phyloP scores from a whole-genome alignment of 92 coral and sea anemone species.

The Epizoanthus rinbou region DNA sequence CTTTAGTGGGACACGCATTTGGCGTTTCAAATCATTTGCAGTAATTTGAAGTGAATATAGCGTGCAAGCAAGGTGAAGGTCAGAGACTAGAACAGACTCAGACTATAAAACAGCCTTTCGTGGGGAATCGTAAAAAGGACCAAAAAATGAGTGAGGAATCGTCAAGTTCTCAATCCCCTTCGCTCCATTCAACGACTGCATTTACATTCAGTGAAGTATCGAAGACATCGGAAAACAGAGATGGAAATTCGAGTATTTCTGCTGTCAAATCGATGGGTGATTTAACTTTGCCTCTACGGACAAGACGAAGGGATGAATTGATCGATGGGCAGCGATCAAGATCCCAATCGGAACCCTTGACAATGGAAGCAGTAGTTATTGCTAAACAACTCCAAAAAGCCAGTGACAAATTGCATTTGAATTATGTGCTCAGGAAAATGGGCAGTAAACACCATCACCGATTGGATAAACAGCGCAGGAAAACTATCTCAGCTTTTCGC shows the following conservation, averaged over 20 bases:
- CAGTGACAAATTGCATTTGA: slow-evolving; percentile 55
- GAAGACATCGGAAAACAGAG: neutral
- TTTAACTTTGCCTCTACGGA: slow-evolving; percentile 28
- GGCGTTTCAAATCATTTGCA: too few species aligned
- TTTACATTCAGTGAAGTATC: neutral
- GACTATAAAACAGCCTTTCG: neutral
- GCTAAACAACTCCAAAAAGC: slow-evolving; percentile 58
- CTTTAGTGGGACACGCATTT: too few species aligned
- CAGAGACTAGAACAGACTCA: too few species aligned
- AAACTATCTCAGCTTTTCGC: slow-evolving; percentile 12
- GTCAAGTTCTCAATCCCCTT: neutral
- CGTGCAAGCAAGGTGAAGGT: too few species aligned
- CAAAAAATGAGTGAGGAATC: slow-evolving; percentile 11
- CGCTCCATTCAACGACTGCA: neutral
- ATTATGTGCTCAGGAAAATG: slow-evolving; percentile 21
- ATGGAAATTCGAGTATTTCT: neutral
- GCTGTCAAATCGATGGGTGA: slow-evolving; percentile 40
- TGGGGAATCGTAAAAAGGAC: neutral
- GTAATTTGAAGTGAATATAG: too few species aligned
- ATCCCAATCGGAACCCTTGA: slow-evolving; percentile 65
- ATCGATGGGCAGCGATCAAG: slow-evolving; percentile 57
- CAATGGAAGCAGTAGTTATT: slow-evolving; percentile 50
- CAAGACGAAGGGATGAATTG: slow-evolving; percentile 20
- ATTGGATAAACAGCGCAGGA: slow-evolving; percentile 26
- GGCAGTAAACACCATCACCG: slow-evolving; percentile 28